These are phyloP conservation scores for Halichondria panicea DNA, from an alignment of 37 sponge, comb jelly and placozoan species.

Conservation along the genomic window DNA sequence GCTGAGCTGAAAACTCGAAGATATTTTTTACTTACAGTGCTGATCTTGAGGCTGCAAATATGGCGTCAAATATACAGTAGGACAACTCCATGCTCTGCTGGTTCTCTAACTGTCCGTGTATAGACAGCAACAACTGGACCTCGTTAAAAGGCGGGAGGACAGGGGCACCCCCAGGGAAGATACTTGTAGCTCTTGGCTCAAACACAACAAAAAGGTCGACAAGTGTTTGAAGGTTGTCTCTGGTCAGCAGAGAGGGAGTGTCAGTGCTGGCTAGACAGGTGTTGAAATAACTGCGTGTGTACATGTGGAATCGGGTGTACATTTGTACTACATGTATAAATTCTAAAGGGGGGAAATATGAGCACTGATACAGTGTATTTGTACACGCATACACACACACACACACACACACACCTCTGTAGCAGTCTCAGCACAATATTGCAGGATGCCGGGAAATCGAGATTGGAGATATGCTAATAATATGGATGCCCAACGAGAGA, in stretches of 20 bases:
- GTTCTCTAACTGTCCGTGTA: constrained; percentile 28
- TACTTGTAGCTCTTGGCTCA: constrained; percentile 1
- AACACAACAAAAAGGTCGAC: constrained; percentile 21
- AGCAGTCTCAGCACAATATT: constrained; percentile 27
- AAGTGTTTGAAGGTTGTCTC: constrained; percentile 37
- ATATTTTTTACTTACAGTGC: no score
- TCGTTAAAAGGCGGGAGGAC: constrained; percentile 39
- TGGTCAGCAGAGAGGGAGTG: no score
- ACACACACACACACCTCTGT: constrained; percentile 33
- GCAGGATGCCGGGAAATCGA: constrained; percentile 37
- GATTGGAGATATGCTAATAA: no score
- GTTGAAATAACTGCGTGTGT: no score
- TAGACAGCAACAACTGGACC: constrained; percentile 27
- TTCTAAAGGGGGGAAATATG: no score
- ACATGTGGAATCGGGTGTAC: no score
- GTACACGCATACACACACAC: no score
- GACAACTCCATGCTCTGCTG: constrained; percentile 16
- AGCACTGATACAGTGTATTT: no score
- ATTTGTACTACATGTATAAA: no score
- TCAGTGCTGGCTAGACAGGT: constrained; percentile 15
- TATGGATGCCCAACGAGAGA: no score
- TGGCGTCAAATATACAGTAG: constrained; percentile 57
- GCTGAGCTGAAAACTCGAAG: no score
- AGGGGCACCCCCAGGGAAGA: neutral
- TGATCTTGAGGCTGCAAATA: constrained; percentile 40